Evolutionary conservation across 2,888 invertebrate species (phyloP).

Genomic region (Tiliacea citrago): DNA sequence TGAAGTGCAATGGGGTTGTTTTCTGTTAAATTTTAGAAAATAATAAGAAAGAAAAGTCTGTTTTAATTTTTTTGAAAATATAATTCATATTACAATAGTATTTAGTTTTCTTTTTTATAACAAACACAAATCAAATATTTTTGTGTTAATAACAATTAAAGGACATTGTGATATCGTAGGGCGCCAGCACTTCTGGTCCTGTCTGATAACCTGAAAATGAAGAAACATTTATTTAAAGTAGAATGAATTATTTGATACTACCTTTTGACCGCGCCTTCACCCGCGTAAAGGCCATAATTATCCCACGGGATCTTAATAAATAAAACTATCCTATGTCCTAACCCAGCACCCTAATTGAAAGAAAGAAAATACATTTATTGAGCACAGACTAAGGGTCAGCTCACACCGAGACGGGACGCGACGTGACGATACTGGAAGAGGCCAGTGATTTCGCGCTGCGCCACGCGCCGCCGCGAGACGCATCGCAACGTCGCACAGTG

Average conservation of each 20-base stretch:
- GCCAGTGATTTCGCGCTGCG: too few relatives aligned
- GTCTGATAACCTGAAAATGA: conserved; percentile 61
- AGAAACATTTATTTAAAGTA: background rate
- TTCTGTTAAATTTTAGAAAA: conserved; percentile 49
- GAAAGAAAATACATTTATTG: too few relatives aligned
- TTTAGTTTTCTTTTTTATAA: conserved; percentile 32
- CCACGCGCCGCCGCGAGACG: too few relatives aligned
- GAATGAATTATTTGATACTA: conserved; percentile 9
- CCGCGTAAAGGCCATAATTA: too few relatives aligned
- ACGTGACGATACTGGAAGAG: too few relatives aligned
- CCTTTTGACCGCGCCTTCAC: background rate
- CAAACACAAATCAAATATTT: conserved; percentile 2
- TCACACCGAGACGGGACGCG: too few relatives aligned
- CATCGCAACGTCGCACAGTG: too few relatives aligned
- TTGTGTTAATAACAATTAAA: conserved; percentile 24
- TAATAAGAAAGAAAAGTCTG: conserved; percentile 15
- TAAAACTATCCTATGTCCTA: too few relatives aligned
- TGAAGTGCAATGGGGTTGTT: conserved; percentile 49
- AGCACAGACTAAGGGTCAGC: too few relatives aligned
- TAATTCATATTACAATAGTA: conserved; percentile 43
- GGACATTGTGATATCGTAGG: conserved; percentile 49
- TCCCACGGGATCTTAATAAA: too few relatives aligned
- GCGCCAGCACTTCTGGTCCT: conserved; percentile 43
- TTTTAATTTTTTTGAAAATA: conserved; percentile 35
- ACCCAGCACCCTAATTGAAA: too few relatives aligned